A percentile compares a stretch with the other conserved stretches of the same genome.
Conservation (phyloP, 1,140 invertebrate genomes). For the Drosophila micromelanica region DNA sequence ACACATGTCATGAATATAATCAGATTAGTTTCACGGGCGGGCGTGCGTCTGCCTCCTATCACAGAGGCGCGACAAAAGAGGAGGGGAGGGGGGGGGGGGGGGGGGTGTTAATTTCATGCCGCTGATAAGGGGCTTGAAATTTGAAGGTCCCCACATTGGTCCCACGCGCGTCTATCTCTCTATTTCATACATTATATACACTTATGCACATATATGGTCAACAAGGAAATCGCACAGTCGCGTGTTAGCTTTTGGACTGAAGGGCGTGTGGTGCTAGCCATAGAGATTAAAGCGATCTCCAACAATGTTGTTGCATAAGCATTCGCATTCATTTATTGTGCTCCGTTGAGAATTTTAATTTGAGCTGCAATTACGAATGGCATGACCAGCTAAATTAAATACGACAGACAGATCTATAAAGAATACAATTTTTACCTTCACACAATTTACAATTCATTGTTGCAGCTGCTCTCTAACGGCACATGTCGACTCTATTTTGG, state of each 20-base stretch:
- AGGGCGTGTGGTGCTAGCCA: background rate
- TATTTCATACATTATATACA: background rate
- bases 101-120: constrained; percentile 1
- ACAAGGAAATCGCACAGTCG: constrained; percentile 37
- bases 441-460: background rate
- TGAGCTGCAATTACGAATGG: constrained; percentile 10
- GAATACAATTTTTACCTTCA: constrained; percentile 32
- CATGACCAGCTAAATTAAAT: constrained; percentile 37
- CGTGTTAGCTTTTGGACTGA: constrained; percentile 29
- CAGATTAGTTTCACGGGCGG: constrained; percentile 49
- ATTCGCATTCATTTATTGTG: background rate
- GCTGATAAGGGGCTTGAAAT: constrained; percentile 40
- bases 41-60: constrained; percentile 12
- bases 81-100: constrained; percentile 3
- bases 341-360: background rate
- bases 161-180: constrained; percentile 42
- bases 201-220: constrained; percentile 22
- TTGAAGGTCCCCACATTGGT: constrained; percentile 44
- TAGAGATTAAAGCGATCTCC: background rate
- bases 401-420: constrained; percentile 25
- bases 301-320: constrained; percentile 16
- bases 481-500: background rate
- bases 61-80: background rate
- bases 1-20: constrained; percentile 38
- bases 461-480: constrained; percentile 2